Conservation (phyloP, 2,113 vertebrate species). For the Lampris incognitus region DNA sequence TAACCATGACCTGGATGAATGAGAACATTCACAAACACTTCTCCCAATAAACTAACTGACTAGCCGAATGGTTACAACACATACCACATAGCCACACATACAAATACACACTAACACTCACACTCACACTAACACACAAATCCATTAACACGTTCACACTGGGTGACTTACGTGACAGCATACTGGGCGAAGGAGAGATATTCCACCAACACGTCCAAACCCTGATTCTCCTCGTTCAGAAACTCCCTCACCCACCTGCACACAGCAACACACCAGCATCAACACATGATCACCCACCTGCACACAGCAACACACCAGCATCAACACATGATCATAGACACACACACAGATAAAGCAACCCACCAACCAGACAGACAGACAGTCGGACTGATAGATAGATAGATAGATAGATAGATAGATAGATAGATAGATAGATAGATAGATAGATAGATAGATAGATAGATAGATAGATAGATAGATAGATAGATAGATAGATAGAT, state of each 20-base stretch:
- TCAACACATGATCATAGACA: neutral
- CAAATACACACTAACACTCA: neutral
- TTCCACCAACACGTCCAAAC: conserved; percentile 95
- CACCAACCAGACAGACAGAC: neutral
- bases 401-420: neutral
- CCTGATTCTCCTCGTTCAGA: conserved; percentile 97
- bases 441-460: neutral
- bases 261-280: neutral
- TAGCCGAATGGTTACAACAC: neutral
- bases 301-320: neutral
- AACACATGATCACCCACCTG: neutral
- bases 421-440: conserved; percentile 1
- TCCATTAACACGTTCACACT: conserved; percentile 16
- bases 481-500: neutral
- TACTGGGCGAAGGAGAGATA: conserved; percentile 98
- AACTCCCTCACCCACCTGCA: conserved; percentile 97
- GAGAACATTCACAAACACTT: too few species aligned
- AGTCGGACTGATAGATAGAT: neutral
- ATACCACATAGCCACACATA: conserved; percentile 5
- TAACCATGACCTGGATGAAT: too few species aligned
- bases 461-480: conserved; percentile 72
- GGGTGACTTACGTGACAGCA: conserved; percentile 92
- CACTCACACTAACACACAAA: conserved; percentile 16
- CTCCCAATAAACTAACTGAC: too few species aligned
- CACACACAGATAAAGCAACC: neutral